Percentiles rank a stretch among this genome's conserved stretches.
phyloP scores from a whole-genome alignment of 1,140 invertebrate genomes.

The Drosophila lowei region DNA sequence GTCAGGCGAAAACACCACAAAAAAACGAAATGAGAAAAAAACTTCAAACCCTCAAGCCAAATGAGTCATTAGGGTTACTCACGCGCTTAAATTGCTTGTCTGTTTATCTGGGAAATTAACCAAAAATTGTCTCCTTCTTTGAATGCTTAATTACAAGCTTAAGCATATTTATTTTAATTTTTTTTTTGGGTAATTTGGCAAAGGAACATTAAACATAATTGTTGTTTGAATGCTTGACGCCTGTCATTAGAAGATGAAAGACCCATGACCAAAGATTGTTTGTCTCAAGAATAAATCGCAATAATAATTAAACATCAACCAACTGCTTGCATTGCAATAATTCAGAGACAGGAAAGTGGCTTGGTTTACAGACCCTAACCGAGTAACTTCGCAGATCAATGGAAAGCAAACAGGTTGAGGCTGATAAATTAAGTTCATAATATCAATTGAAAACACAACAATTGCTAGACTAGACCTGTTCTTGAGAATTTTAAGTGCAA shows the following conservation, averaged over 20 bases:
- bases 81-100: constrained; percentile 18
- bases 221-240: constrained; percentile 7
- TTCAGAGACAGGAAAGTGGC: too few species aligned
- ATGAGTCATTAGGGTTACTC: constrained; percentile 26
- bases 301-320: too few species aligned
- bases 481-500: too few species aligned
- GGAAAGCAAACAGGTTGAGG: too few species aligned
- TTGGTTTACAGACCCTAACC: too few species aligned
- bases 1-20: constrained; percentile 38
- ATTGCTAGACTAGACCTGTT: too few species aligned
- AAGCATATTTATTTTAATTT: constrained; percentile 7
- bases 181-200: constrained; percentile 2
- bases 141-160: constrained; percentile 38
- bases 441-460: too few species aligned
- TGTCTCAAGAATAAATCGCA: neutral
- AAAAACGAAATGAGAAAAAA: constrained; percentile 32
- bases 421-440: too few species aligned
- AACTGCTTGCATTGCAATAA: too few species aligned
- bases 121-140: constrained; percentile 9
- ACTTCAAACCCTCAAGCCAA: constrained; percentile 17
- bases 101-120: neutral
- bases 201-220: constrained; percentile 42
- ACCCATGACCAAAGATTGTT: constrained; percentile 17
- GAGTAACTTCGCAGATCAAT: too few species aligned
- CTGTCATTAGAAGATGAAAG: constrained; percentile 32